A percentile compares a stretch with the other conserved stretches of the same genome.
Evolutionary conservation across 2,797 vertebrate genomes (phyloP).

Genomic region (Clamator glandarius): DNA sequence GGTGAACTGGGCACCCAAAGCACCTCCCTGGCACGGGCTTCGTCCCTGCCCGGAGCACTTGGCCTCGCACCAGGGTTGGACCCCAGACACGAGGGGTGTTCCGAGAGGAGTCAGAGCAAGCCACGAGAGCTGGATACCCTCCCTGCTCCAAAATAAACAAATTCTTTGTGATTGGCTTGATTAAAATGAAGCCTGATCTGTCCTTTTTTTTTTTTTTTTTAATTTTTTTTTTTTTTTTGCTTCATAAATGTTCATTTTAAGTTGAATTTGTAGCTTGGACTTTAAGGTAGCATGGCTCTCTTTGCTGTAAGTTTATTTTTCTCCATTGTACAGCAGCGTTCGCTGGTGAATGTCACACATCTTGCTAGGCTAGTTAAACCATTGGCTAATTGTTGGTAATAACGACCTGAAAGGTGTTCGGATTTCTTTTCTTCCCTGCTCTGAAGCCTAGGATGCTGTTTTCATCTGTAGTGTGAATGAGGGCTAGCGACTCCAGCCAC

Average conservation of each 20-base stretch:
- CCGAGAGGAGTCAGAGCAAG: not conserved
- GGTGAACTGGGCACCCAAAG: not conserved
- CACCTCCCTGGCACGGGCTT: not conserved
- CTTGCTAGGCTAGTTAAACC: constrained; percentile 90
- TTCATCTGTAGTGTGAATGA: constrained; percentile 77
- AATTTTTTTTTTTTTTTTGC: constrained; percentile 18
- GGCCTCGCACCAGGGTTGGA: not conserved
- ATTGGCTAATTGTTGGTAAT: constrained; percentile 87
- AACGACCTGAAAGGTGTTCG: constrained; percentile 92
- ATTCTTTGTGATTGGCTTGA: constrained; percentile 58
- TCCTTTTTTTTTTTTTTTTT: constrained; percentile 69
- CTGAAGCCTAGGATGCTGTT: constrained; percentile 60
- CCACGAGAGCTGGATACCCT: not conserved
- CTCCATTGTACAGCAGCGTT: constrained; percentile 88
- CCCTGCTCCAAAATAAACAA: not conserved
- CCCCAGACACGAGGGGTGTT: accelerated
- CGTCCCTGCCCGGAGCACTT: too few species aligned
- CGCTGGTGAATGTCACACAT: constrained; percentile 94
- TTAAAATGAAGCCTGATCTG: constrained; percentile 78
- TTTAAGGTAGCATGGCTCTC: constrained; percentile 99
- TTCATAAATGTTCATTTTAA: constrained; percentile 77
- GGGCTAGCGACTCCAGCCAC: constrained; percentile 81
- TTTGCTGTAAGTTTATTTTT: constrained; percentile 84
- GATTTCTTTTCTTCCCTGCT: constrained; percentile 75
- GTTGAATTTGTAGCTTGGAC: constrained; percentile 92